A percentile compares a stretch with the other conserved stretches of the same genome.
phyloP scores from a whole-genome alignment of 1,140 invertebrate genomes.

The Drosophila sechellia region DNA sequence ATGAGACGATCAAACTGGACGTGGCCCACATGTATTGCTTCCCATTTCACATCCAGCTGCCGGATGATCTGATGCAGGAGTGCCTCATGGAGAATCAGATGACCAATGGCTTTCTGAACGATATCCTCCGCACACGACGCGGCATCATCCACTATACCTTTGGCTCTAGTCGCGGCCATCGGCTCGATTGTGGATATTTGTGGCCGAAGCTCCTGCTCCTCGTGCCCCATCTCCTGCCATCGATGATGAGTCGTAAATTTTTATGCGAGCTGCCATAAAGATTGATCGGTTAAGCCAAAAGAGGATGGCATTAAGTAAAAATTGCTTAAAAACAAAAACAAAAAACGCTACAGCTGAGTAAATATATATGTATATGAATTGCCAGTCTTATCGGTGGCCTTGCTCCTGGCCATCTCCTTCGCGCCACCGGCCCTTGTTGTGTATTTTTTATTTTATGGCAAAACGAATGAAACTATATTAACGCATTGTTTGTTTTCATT shows the following conservation, averaged over 20 bases:
- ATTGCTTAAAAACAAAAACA: neutral
- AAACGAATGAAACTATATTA: constrained; percentile 30
- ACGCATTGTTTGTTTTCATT: constrained; percentile 35
- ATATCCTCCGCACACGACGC: constrained; percentile 13
- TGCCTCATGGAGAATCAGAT: constrained; percentile 25
- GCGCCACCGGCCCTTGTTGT: constrained; percentile 3
- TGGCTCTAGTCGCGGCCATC: neutral
- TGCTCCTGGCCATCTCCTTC: constrained; percentile 13
- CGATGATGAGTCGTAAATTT: constrained; percentile 60
- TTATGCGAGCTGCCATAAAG: constrained; percentile 65
- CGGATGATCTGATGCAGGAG: constrained; percentile 56
- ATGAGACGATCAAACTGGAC: constrained; percentile 15
- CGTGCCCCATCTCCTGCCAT: constrained; percentile 2
- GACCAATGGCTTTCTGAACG: neutral
- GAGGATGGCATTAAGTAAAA: neutral
- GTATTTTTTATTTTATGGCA: constrained; percentile 35
- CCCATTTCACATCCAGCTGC: constrained; percentile 64
- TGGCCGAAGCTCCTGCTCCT: neutral
- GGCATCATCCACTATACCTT: constrained; percentile 55
- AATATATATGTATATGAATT: constrained; percentile 1
- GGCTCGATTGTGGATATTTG: too few relatives aligned
- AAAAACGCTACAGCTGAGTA: too few relatives aligned
- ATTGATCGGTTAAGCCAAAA: constrained; percentile 48
- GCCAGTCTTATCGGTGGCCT: constrained; percentile 21
- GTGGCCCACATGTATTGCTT: constrained; percentile 55